Evolutionary conservation across 1,140 invertebrate genomes (phyloP).

Genomic region (Scaptomyza graminum): DNA sequence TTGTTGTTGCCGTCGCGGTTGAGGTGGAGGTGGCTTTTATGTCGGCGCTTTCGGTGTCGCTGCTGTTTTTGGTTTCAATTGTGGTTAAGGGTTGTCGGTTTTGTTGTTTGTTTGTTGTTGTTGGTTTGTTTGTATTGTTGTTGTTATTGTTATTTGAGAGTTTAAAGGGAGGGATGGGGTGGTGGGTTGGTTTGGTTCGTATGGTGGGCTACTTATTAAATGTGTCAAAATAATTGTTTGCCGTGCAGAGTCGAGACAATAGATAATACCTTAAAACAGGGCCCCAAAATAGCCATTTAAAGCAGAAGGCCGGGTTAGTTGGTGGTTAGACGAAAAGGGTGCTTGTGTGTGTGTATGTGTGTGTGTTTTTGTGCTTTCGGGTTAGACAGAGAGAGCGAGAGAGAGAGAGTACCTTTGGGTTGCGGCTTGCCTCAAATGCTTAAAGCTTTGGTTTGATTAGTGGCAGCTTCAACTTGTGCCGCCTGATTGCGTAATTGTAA

Average conservation of each 20-base stretch:
- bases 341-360: slow-evolving; percentile 4
- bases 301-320: slow-evolving; percentile 46
- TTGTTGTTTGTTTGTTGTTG: slow-evolving; percentile 2
- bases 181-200: too few relatives aligned
- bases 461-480: slow-evolving; percentile 46
- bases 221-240: slow-evolving; percentile 66
- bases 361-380: slow-evolving; percentile 9
- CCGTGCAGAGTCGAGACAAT: slow-evolving; percentile 45
- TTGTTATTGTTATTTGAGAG: slow-evolving; percentile 29
- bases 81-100: slow-evolving; percentile 46
- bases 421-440: slow-evolving; percentile 7
- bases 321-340: slow-evolving; percentile 32
- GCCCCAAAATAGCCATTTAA: slow-evolving; percentile 25
- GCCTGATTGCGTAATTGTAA: slow-evolving; percentile 55
- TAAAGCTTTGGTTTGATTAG: slow-evolving; percentile 19
- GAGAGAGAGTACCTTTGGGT: background rate
- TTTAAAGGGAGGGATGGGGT: background rate
- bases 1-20: slow-evolving; percentile 61
- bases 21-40: slow-evolving; percentile 78
- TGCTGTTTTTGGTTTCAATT: slow-evolving; percentile 78
- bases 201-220: slow-evolving; percentile 66
- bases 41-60: slow-evolving; percentile 85
- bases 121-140: slow-evolving; percentile 20
- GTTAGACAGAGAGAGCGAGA: background rate
- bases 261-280: slow-evolving; percentile 7